A percentile compares a stretch with the other conserved stretches of the same genome.
Conservation (phyloP, 2,113 vertebrate genomes). For the Sylvietta virens region DNA sequence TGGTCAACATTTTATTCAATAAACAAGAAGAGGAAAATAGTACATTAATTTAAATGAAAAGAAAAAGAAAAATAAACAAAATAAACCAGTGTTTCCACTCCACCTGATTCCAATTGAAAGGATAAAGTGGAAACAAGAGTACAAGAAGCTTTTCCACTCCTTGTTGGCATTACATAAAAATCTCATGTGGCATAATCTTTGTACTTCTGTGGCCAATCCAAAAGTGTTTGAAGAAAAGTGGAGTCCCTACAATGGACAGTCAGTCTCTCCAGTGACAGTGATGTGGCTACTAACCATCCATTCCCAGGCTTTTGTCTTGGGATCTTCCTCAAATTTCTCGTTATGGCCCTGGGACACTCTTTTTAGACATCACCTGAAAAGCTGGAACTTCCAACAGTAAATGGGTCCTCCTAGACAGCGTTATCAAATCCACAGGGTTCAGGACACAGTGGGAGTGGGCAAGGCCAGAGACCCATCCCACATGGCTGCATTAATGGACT, state of each 20-base stretch:
- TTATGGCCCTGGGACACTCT: neutral
- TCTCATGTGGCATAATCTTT: neutral
- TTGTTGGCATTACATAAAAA: neutral
- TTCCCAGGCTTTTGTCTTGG: neutral
- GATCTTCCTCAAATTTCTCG: neutral
- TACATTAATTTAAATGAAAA: neutral
- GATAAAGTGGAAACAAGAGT: neutral
- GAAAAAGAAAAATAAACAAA: neutral
- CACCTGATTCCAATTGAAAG: neutral
- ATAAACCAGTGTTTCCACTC: neutral
- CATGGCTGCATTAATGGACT: neutral
- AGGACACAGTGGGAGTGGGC: neutral
- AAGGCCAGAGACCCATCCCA: neutral
- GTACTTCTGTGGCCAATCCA: neutral
- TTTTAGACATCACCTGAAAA: neutral
- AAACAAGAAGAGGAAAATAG: neutral
- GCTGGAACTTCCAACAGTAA: neutral
- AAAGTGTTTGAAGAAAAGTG: neutral
- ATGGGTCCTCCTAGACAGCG: neutral
- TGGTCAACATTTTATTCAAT: neutral
- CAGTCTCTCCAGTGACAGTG: neutral
- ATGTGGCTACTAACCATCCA: neutral
- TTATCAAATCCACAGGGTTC: neutral
- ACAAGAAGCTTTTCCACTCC: neutral
- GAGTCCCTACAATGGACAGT: neutral